Percentiles rank a stretch among this genome's conserved stretches.
phyloP scores from a whole-genome alignment of 2,113 vertebrate genomes.

The Osmerus mordax region DNA sequence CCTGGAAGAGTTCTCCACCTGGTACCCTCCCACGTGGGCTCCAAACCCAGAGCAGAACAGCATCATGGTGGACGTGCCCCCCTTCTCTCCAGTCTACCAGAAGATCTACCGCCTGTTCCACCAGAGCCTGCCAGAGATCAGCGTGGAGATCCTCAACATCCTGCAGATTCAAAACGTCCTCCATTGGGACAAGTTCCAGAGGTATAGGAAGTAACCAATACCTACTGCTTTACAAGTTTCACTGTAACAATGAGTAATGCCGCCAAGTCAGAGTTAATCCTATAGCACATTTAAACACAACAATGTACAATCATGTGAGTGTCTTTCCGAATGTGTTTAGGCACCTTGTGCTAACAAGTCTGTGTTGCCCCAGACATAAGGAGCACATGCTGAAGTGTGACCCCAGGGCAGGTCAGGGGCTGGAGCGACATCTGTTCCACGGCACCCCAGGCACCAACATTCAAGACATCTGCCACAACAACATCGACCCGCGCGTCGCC shows the following conservation, averaged over 20 bases:
- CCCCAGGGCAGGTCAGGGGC: neutral
- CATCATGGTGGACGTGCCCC: slow-evolving; percentile 45
- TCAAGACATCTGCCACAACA: slow-evolving; percentile 53
- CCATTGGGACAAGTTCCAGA: slow-evolving; percentile 66
- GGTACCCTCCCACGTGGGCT: slow-evolving; percentile 60
- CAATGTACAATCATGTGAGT: too few species aligned
- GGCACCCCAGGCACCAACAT: slow-evolving; percentile 38
- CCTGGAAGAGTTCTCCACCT: slow-evolving; percentile 51
- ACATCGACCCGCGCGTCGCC: slow-evolving; percentile 62
- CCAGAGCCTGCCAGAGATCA: slow-evolving; percentile 40
- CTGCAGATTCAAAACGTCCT: slow-evolving; percentile 62
- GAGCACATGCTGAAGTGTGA: slow-evolving; percentile 38
- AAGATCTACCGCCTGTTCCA: slow-evolving; percentile 41
- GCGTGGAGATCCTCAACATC: slow-evolving; percentile 50
- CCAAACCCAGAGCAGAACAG: slow-evolving; percentile 27
- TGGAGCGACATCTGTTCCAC: slow-evolving; percentile 64
- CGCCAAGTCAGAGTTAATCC: too few species aligned
- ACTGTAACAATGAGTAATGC: too few species aligned
- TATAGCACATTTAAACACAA: too few species aligned
- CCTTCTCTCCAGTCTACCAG: slow-evolving; percentile 5
- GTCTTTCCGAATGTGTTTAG: too few species aligned
- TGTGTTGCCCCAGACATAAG: slow-evolving; percentile 43
- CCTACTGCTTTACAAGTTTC: too few species aligned
- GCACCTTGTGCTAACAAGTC: neutral
- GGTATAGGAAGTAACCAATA: slow-evolving; percentile 32